Evolutionary conservation across 2,797 vertebrate species (phyloP).

Genomic region (Ispidina picta): DNA sequence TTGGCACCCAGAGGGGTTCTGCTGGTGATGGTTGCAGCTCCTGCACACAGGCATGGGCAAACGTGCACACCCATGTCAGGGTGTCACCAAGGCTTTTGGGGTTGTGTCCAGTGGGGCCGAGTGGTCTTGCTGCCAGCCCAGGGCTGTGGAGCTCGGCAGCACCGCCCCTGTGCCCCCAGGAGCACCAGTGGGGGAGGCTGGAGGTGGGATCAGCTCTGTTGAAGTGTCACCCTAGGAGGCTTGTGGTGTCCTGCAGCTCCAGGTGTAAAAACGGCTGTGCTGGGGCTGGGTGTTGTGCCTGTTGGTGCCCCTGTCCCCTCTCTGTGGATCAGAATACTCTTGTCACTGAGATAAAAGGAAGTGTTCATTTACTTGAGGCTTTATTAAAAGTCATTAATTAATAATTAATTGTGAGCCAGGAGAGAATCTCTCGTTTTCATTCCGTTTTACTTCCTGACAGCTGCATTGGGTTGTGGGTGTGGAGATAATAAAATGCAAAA

Average conservation of each 20-base stretch:
- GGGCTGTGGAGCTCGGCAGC: not conserved
- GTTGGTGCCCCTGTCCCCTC: not conserved
- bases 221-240: not conserved
- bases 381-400: not conserved
- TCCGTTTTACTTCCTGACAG: not conserved
- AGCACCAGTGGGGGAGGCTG: not conserved
- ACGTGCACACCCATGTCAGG: not conserved
- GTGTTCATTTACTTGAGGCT: not conserved
- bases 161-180: not conserved
- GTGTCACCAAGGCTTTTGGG: not conserved
- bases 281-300: not conserved
- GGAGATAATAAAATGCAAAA: not conserved
- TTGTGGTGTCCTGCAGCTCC: not conserved
- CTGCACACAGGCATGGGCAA: not conserved
- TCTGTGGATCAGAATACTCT: not conserved
- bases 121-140: not conserved
- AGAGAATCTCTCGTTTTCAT: not conserved
- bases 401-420: not conserved
- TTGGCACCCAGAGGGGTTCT: not conserved
- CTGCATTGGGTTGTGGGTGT: fast-evolving
- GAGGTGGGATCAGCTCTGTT: not conserved
- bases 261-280: not conserved
- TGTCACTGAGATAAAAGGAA: not conserved
- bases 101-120: too few species aligned
- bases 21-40: not conserved